A percentile compares a stretch with the other conserved stretches of the same genome.
Conservation (phyloP, 1,140 invertebrate genomes). For the Papilio dardanus region DNA sequence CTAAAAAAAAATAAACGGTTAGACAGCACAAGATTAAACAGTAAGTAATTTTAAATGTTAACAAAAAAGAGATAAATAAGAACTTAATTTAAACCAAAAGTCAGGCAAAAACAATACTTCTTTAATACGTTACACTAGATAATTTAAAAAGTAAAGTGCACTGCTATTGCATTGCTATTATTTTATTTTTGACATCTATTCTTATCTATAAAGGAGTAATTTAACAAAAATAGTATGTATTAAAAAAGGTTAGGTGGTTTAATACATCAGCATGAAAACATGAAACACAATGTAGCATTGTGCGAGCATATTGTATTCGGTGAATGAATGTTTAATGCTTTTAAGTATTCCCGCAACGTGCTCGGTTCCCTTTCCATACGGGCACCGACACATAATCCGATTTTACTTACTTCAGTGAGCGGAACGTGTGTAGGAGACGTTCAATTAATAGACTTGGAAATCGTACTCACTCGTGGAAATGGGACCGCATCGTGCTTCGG, state of each 20-base stretch:
- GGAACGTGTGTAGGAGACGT: conserved; percentile 35
- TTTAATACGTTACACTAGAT: neutral
- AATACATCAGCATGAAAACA: conserved; percentile 26
- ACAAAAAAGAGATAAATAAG: neutral
- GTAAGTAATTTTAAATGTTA: neutral
- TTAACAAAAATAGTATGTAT: neutral
- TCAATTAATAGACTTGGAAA: conserved; percentile 36
- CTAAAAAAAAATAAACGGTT: conserved; percentile 75
- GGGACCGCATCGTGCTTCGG: conserved; percentile 94
- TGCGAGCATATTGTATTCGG: conserved; percentile 33
- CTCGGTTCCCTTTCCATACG: conserved; percentile 33
- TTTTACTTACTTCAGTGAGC: conserved; percentile 34
- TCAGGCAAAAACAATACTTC: neutral
- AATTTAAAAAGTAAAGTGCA: neutral
- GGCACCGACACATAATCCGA: conserved; percentile 34
- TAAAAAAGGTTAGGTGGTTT: neutral
- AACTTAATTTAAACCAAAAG: neutral
- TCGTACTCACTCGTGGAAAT: conserved; percentile 90
- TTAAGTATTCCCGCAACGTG: conserved; percentile 33
- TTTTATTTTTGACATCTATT: too few species aligned
- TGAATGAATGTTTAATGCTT: conserved; percentile 35
- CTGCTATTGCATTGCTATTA: too few species aligned
- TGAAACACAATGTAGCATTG: conserved; percentile 32
- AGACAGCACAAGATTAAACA: neutral
- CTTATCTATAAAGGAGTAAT: too few species aligned